Evolutionary conservation across 2,888 invertebrate genomes (phyloP), one percentile per base, ranked within the genome.

Genomic region (Incurvaria masculella): DNA sequence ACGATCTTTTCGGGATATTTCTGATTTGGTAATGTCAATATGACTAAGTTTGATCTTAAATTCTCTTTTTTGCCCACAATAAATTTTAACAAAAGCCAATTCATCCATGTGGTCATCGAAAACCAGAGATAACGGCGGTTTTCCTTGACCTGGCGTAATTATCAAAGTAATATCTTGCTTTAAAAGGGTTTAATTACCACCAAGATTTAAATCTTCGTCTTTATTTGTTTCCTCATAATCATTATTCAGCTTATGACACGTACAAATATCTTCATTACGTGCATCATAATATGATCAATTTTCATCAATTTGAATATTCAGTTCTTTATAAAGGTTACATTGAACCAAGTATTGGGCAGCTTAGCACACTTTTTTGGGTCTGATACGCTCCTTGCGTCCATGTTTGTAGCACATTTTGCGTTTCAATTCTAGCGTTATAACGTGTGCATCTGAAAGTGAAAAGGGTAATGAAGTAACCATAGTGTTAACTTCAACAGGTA

Each of bases 71-170:
- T 47, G 21, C 18, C 55, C 55, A 40, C 53, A 40, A 42, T 51
- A 52, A 47, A 54, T 40, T 23, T 49, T 51, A 38, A 53, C 51
- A 27, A 56, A 56, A 4, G 52, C 53, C 23, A 55, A 46, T 46
- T 55, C 55, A 49, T 55, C 53, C 2, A 49, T 20, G 47, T 49
- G 16, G 39, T 51, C 43, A 17, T 56, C 55, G 51, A 44, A 55
- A 11, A 53, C 44, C 48, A 55, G 20, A 39, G 53, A 50, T 42
- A 53, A 17, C 2, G 56, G 56, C 21, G n/a, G 19, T 26, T 53
- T 21, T 38, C 52, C 48, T 45, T 56, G 53, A 43, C 54, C 56
- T 16, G 56, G 54, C 21, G 56, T 55, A 38, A 55, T 51, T 47
- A 44, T 42, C 40, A 55, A 47, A 19, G 49, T 45, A 21, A 51